Evolutionary conservation across 2,888 invertebrate genomes (phyloP), one percentile per base, ranked within the genome.

Genomic region (Lasioglossum malachurum): DNA sequence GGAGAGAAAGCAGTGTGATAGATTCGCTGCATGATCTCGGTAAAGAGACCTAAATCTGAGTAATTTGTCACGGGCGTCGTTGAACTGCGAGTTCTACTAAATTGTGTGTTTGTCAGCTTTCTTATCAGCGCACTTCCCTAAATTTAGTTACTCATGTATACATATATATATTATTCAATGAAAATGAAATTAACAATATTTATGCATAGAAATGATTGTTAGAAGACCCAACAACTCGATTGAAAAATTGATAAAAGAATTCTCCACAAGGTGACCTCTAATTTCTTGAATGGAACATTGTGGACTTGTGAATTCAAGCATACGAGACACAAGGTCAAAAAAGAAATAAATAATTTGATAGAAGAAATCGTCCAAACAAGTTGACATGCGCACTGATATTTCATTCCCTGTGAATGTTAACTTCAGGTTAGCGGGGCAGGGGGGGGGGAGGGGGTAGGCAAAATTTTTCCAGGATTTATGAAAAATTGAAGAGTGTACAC

Each of bases 371-470:
- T 64, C 12, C n/a, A 23, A 23, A 12, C 14, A 7, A 38, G 12
- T n/a, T 14, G 10, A 23, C 5, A 4, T 10, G 19, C 10, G 4
- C 10, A 0, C 0, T 49, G 4, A 73, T 80, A 27, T 19, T 5
- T 4, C n/a, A 71, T 49, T 72, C 49, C 2, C 69, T 38, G 16
- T 19, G 49, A 60, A 19, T 16, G 38, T 16, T 12, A 46, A 67
- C 35, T 19, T 8, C 0, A 14, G 8, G 64, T 49, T 16, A 12
- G 3, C 35, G 0, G 19, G 0, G n/a, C n/a, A n/a, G 3, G 5
- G 46, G 0, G 0, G 2, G 49, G 1, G 7, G 3, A n/a, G 3
- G 10, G 4, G n/a, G 4, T n/a, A 0, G 35, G 19, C 10, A 46
- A 41, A 1, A 23, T 38, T 41, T 31, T 41, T 7, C 2, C 5